A percentile compares a stretch with the other conserved stretches of the same genome.
Evolutionary conservation across 2,113 vertebrate species (phyloP).

Genomic region (Pipra filicauda): DNA sequence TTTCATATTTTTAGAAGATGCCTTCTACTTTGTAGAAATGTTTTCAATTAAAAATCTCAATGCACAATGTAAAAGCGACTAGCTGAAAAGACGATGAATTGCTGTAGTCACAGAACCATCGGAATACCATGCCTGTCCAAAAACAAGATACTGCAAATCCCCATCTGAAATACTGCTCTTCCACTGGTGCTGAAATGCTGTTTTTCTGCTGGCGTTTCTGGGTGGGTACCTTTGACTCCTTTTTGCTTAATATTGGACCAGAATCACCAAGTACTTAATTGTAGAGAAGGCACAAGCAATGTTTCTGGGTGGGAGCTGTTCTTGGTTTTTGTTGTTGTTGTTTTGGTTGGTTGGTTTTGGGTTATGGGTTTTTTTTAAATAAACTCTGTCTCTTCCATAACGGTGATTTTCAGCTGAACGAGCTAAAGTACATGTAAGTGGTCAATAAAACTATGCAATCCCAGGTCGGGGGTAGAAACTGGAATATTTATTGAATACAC

Average conservation of each 20-base stretch:
- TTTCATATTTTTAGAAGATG: not conserved
- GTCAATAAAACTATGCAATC: too few relatives aligned
- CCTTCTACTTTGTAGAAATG: not conserved
- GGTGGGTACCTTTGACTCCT: not conserved
- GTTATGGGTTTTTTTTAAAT: not conserved
- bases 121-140: not conserved
- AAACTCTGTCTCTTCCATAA: not conserved
- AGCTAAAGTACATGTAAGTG: not conserved
- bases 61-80: not conserved
- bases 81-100: not conserved
- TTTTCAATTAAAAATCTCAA: not conserved
- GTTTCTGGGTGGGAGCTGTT: not conserved
- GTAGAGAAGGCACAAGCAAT: not conserved
- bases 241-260: not conserved
- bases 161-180: not conserved
- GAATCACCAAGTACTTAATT: not conserved
- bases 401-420: not conserved
- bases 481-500: too few relatives aligned
- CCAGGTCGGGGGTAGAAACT: too few relatives aligned
- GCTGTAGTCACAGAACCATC: not conserved
- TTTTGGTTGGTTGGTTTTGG: too few relatives aligned
- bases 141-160: not conserved
- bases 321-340: not conserved
- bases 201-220: not conserved
- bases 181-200: not conserved